Conservation (phyloP, 2,797 vertebrate genomes). For the Notamacropus eugenii region DNA sequence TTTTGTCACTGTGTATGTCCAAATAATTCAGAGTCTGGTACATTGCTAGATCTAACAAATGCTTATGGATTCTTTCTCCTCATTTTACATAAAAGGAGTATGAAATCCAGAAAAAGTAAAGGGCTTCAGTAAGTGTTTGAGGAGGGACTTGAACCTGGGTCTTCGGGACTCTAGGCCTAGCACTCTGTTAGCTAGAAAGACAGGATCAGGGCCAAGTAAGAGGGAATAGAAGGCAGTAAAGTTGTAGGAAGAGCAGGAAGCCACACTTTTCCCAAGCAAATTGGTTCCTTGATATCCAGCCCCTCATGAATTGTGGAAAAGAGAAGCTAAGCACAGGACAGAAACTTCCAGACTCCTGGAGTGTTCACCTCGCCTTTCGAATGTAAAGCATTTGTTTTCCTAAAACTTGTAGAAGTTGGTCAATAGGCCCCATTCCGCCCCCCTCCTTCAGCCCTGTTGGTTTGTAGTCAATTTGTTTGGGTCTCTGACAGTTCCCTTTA, state of each 20-base stretch:
- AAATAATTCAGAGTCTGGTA: neutral
- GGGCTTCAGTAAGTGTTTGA: neutral
- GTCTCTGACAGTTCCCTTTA: slow-evolving; percentile 72
- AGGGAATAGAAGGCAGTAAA: neutral
- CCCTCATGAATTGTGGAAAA: neutral
- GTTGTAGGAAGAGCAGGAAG: neutral
- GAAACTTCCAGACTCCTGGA: slow-evolving; percentile 75
- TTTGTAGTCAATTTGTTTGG: slow-evolving; percentile 55
- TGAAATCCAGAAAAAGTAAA: neutral
- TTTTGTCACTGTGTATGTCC: neutral
- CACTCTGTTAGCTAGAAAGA: neutral
- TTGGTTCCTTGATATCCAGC: neutral
- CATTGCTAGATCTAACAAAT: neutral
- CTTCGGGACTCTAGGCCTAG: neutral
- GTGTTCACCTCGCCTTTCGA: slow-evolving; percentile 65
- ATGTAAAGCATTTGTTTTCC: slow-evolving; percentile 76
- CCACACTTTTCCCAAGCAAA: neutral
- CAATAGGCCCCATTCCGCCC: slow-evolving; percentile 19
- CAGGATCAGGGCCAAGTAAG: neutral
- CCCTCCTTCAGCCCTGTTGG: slow-evolving; percentile 73
- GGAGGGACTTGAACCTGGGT: neutral
- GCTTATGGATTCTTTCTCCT: neutral
- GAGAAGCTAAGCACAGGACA: slow-evolving; percentile 5
- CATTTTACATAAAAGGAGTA: neutral
- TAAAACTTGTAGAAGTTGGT: slow-evolving; percentile 74